phyloP scores from a whole-genome alignment of 2,888 invertebrate genomes.

The Epinotia demarniana region DNA sequence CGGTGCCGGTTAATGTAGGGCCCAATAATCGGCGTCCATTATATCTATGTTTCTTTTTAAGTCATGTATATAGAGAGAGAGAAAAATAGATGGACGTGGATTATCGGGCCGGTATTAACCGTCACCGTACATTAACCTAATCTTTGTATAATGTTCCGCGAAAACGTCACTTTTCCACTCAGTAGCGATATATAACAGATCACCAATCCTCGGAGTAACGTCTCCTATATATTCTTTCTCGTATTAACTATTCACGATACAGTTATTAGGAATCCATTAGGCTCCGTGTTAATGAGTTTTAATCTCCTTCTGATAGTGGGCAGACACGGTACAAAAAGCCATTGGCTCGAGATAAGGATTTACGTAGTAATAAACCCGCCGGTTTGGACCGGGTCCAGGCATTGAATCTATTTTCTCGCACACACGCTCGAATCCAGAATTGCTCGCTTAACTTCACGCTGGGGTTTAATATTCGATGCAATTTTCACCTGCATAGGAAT shows the following conservation, averaged over 20 bases:
- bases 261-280: constrained; percentile 36
- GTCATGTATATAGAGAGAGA: no score
- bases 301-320: constrained; percentile 40
- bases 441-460: constrained; percentile 32
- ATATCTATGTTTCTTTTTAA: no score
- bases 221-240: constrained; percentile 18
- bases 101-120: no score
- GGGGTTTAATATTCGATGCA: constrained; percentile 40
- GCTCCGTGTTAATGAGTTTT: constrained; percentile 37
- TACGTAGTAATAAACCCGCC: constrained; percentile 66
- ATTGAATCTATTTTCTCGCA: constrained; percentile 66
- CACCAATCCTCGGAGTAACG: constrained; percentile 19
- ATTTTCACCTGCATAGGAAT: constrained; percentile 41
- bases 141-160: neutral
- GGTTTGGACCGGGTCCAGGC: constrained; percentile 66
- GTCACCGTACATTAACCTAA: no score
- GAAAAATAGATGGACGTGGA: no score
- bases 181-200: constrained; percentile 2
- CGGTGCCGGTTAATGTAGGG: no score
- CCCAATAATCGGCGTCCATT: no score
- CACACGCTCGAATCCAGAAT: constrained; percentile 49
- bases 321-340: constrained; percentile 51
- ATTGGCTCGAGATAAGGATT: constrained; percentile 61
- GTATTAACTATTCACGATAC: constrained; percentile 30
- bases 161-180: neutral